Evolutionary conservation across 2,113 vertebrate genomes (phyloP), one percentile per base, ranked within the genome.

Genomic region (Atrichornis clamosus): DNA sequence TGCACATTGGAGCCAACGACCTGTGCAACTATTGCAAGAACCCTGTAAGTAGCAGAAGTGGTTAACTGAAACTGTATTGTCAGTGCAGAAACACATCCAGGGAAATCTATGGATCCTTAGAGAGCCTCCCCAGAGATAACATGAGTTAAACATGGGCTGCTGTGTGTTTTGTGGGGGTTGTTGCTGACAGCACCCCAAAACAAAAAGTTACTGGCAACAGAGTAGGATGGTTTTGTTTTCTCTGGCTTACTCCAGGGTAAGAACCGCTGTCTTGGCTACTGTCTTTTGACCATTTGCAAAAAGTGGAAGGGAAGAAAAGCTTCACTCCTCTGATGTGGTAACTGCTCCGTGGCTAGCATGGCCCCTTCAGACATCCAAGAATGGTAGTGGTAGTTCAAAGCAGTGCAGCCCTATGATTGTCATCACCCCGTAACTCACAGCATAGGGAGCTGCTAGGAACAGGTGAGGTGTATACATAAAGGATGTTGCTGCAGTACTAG

Each of bases 21-120:
- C 81, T 99, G 24, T 99, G 99, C 95, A 98, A 96, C 95, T 98
- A 97, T 94, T 99, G 99, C 97, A 98, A 94, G 3, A 97, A 99
- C 89, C 97, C 94, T 70, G 99, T 99, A 95, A 98, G 98, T 98
- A 94, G 26, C 3, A 14, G 59, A 72, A 70, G 30, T 47, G 32
- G 52, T 67, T 59, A 52, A 59, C 23, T 70, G 33, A 74, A 55
- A 30, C n/a, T 19, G 55, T 46, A 37, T 8, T 52, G 10, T 46
- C n/a, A 9, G 11, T 11, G 42, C 24, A 53, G 65, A 76, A 92
- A 77, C 24, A 72, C 0, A 0, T 41, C 27, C 42, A 59, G 42
- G 56, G 55, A 78, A 84, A 79, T 41, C 33, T 19, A 2, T 21
- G 15, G 46, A 46, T 74, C 23, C 41, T 41, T 84, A 59, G 46